Evolutionary conservation across 2,113 vertebrate species (phyloP).

Genomic region (Corvus hawaiiensis): DNA sequence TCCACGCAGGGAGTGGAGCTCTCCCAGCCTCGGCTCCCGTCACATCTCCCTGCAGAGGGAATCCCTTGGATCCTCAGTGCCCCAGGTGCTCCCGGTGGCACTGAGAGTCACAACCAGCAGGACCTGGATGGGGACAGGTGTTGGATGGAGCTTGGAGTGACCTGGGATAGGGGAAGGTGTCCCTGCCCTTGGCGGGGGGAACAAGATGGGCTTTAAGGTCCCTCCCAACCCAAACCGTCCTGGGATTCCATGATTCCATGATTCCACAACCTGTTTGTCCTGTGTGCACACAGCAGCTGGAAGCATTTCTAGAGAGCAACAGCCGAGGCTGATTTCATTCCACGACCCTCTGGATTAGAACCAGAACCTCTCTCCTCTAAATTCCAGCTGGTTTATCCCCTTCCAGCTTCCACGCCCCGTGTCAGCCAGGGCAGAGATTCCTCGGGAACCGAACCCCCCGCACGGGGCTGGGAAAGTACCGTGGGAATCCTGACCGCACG

Average conservation of each 20-base stretch:
- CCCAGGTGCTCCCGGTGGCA: neutral
- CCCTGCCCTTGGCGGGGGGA: neutral
- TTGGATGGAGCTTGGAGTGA: neutral
- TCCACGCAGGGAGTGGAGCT: neutral
- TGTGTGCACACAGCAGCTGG: neutral
- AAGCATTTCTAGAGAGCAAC: neutral
- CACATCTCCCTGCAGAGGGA: neutral
- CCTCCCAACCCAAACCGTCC: neutral
- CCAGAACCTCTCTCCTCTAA: neutral
- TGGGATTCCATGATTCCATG: neutral
- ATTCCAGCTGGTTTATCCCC: neutral
- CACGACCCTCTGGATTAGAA: neutral
- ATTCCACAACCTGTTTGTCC: neutral
- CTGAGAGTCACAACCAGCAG: neutral
- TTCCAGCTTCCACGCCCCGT: rapidly evolving
- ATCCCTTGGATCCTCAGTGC: neutral
- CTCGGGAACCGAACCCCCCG: neutral
- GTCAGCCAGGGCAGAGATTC: neutral
- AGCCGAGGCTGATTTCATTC: neutral
- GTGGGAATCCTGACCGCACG: constrained; percentile 91
- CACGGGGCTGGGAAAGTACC: constrained; percentile 61
- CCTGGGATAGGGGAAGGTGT: neutral
- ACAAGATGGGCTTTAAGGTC: neutral
- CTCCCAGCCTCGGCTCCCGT: rapidly evolving
- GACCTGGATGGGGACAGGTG: neutral